Evolutionary conservation across 2,113 vertebrate species (phyloP).

Genomic region (Lanius ludovicianus): DNA sequence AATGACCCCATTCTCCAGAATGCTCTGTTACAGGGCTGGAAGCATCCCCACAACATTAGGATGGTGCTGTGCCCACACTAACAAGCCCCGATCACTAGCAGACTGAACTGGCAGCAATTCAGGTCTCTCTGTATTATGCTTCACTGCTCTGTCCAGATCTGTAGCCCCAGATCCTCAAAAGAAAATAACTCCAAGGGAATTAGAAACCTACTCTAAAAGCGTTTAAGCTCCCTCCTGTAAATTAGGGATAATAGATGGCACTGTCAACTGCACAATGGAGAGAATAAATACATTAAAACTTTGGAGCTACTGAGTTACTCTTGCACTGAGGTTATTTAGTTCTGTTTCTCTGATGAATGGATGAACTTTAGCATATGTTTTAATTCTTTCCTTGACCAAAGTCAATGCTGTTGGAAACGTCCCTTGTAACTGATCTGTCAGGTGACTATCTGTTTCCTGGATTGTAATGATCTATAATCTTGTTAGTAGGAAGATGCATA

Average conservation of each 20-base stretch:
- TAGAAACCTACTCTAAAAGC: neutral
- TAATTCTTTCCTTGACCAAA: neutral
- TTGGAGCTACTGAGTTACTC: neutral
- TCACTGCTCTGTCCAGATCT: neutral
- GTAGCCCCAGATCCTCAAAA: neutral
- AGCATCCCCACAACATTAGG: neutral
- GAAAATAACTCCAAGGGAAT: neutral
- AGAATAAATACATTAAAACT: neutral
- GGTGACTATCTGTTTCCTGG: accelerated
- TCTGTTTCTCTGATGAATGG: neutral
- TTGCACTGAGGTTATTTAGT: neutral
- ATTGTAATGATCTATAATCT: neutral
- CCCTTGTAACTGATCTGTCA: neutral
- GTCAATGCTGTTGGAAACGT: neutral
- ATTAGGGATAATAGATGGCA: neutral
- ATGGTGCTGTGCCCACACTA: neutral
- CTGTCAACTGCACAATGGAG: neutral
- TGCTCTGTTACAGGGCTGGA: neutral
- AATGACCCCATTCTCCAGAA: accelerated
- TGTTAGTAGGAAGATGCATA: constrained; percentile 11
- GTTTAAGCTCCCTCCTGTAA: neutral
- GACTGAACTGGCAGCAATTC: neutral
- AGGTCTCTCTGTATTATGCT: neutral
- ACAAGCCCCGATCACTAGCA: neutral
- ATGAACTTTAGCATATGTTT: neutral